These are phyloP conservation scores for Leucoma salicis DNA, from an alignment of 2,888 invertebrate species.

Conservation along the genomic window DNA sequence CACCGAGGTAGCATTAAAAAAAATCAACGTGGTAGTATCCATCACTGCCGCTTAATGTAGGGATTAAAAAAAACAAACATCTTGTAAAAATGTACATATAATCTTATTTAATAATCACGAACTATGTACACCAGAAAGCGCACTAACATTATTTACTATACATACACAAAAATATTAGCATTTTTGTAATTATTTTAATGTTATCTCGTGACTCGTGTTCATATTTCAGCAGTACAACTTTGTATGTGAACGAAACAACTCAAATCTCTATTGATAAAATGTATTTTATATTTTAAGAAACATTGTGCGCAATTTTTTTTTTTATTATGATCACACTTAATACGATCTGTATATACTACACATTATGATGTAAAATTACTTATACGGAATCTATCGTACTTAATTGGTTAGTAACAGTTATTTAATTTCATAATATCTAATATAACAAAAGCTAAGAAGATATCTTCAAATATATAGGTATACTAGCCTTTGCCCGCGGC, in stretches of 20 bases:
- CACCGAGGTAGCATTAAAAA: no score
- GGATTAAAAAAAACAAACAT: conserved; percentile 33
- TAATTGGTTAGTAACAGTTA: no score
- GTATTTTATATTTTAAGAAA: neutral
- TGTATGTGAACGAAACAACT: neutral
- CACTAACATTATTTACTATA: conserved; percentile 52
- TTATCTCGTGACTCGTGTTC: neutral
- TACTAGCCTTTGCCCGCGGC: no score
- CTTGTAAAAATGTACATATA: conserved; percentile 80
- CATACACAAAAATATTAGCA: conserved; percentile 69
- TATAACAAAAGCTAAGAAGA: no score
- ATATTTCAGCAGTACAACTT: conserved; percentile 12
- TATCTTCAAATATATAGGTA: no score
- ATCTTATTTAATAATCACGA: conserved; percentile 72
- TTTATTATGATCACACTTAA: no score
- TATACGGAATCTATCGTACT: no score
- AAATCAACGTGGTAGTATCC: no score
- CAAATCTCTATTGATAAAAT: conserved; percentile 6
- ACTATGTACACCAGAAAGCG: conserved; percentile 77
- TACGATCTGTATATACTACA: no score
- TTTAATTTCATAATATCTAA: no score
- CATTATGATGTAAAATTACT: no score
- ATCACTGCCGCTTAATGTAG: neutral
- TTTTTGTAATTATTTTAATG: conserved; percentile 29
- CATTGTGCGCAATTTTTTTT: conserved; percentile 18